phyloP scores from a whole-genome alignment of 1,140 invertebrate species.

The Amyelois transitella region DNA sequence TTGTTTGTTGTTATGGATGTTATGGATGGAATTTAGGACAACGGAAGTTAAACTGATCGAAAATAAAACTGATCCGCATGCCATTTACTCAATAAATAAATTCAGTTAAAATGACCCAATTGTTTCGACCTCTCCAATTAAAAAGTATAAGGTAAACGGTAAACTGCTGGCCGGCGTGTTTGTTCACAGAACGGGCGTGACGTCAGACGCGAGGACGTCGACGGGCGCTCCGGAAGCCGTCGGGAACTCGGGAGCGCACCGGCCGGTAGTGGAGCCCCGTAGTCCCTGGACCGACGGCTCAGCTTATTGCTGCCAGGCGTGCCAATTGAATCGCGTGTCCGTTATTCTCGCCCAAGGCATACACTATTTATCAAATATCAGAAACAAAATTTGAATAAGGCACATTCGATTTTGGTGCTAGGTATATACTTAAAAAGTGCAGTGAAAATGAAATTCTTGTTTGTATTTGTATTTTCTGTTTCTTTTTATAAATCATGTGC shows the following conservation, averaged over 20 bases:
- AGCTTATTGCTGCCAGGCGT: conserved; percentile 56
- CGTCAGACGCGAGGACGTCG: conserved; percentile 38
- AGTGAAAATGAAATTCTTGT: conserved; percentile 34
- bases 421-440: conserved; percentile 7
- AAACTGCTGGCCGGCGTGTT: conserved; percentile 32
- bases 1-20: too few relatives aligned
- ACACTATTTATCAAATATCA: too few relatives aligned
- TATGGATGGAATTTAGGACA: conserved; percentile 8
- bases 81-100: conserved; percentile 46
- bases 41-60: conserved; percentile 18
- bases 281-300: conserved; percentile 50
- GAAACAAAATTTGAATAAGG: conserved; percentile 23
- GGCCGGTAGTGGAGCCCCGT: conserved; percentile 48
- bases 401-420: conserved; percentile 23
- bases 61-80: conserved; percentile 28
- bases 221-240: conserved; percentile 24
- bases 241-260: conserved; percentile 42
- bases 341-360: conserved; percentile 43
- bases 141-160: conserved; percentile 66
- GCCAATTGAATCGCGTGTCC: conserved; percentile 68
- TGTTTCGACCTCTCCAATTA: conserved; percentile 69
- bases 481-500: conserved; percentile 26
- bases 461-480: conserved; percentile 26
- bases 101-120: conserved; percentile 58
- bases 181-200: conserved; percentile 41